These are phyloP conservation scores for Novumbra hubbsi DNA, from an alignment of 2,797 vertebrate species.

Conservation along the genomic window DNA sequence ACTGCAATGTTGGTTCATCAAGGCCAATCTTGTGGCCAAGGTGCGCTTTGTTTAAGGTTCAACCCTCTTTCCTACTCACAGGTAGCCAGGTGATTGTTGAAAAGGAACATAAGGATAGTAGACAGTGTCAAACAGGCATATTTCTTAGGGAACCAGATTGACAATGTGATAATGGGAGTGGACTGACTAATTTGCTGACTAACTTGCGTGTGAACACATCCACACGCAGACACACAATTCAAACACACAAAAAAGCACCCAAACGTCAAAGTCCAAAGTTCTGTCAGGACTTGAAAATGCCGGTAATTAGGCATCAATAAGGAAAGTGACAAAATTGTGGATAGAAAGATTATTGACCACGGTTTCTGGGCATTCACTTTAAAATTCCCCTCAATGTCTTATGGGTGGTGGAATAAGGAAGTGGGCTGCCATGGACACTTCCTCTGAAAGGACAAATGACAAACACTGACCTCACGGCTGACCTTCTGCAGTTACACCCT, in stretches of 20 bases:
- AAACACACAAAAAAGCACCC: too few species aligned
- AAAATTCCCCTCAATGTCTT: not conserved
- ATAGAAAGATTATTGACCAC: not conserved
- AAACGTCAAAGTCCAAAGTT: too few species aligned
- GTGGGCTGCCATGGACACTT: not conserved
- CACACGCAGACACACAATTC: too few species aligned
- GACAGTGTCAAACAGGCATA: not conserved
- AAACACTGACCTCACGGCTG: not conserved
- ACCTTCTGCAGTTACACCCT: not conserved
- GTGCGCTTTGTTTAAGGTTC: not conserved
- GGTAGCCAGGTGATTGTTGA: not conserved
- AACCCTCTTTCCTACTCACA: not conserved
- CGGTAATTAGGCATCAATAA: too few species aligned
- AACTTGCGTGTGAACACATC: not conserved
- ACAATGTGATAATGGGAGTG: constrained; percentile 27
- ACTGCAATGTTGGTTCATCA: not conserved
- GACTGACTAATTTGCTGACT: constrained; percentile 35
- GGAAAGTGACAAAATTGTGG: too few species aligned
- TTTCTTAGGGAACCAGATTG: not conserved
- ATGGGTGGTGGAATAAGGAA: not conserved
- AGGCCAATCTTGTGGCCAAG: not conserved
- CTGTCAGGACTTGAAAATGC: too few species aligned
- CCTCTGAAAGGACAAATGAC: not conserved
- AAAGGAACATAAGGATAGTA: not conserved
- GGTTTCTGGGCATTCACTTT: not conserved